phyloP scores from a whole-genome alignment of 1,140 invertebrate genomes.

The Lordiphosa collinella region DNA sequence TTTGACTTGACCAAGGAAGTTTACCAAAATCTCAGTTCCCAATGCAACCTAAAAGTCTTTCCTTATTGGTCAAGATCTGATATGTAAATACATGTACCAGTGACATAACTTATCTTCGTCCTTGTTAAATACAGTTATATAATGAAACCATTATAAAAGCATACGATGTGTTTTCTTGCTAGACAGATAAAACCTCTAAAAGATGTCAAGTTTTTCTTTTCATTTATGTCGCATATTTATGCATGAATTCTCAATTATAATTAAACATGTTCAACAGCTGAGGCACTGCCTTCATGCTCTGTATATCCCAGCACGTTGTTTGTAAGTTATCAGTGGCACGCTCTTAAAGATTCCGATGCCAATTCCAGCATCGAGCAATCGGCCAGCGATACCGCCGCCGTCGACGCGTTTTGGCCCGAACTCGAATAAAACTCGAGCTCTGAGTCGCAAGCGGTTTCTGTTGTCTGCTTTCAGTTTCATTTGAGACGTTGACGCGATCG shows the following conservation, averaged over 20 bases:
- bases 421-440: slow-evolving; percentile 20
- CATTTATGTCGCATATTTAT: neutral
- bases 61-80: too few relatives aligned
- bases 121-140: too few relatives aligned
- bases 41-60: too few relatives aligned
- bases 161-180: too few relatives aligned
- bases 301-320: slow-evolving; percentile 64
- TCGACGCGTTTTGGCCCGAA: slow-evolving; percentile 12
- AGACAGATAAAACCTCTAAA: neutral
- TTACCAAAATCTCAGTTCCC: too few relatives aligned
- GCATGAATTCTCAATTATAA: slow-evolving; percentile 1
- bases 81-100: too few relatives aligned
- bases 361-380: slow-evolving; percentile 6
- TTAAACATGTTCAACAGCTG: slow-evolving; percentile 34
- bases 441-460: slow-evolving; percentile 33
- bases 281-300: slow-evolving; percentile 48
- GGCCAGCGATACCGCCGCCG: neutral
- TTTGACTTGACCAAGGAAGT: too few relatives aligned
- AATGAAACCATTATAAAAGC: too few relatives aligned
- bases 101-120: too few relatives aligned
- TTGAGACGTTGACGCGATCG: slow-evolving; percentile 69
- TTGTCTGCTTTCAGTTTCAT: slow-evolving; percentile 76
- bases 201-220: too few relatives aligned
- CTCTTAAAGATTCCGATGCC: slow-evolving; percentile 60
- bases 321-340: slow-evolving; percentile 65